These are phyloP conservation scores for Cebus imitator DNA, from an alignment of 2,113 vertebrate genomes.

Conservation along the genomic window DNA sequence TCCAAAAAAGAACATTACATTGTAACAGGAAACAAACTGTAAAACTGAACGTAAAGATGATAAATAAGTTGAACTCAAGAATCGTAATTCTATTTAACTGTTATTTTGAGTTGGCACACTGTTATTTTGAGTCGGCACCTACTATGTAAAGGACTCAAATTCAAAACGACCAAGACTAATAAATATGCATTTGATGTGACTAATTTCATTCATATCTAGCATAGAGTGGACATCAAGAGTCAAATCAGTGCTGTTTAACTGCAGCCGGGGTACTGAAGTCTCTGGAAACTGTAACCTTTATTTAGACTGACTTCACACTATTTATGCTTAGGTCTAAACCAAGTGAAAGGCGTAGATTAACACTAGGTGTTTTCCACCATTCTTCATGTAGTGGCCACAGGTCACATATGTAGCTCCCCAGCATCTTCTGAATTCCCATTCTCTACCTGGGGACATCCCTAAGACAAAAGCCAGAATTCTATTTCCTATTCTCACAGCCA, in stretches of 20 bases:
- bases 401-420: neutral
- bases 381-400: too few relatives aligned
- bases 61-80: too few relatives aligned
- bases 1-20: neutral
- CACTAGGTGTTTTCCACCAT: neutral
- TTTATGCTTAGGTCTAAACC: neutral
- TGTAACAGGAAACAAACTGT: neutral
- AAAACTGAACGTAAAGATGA: neutral
- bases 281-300: neutral
- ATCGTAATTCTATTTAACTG: neutral
- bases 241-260: neutral
- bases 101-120: neutral
- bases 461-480: neutral
- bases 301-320: neutral
- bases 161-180: neutral
- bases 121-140: neutral
- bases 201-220: neutral
- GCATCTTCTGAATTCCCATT: neutral
- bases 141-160: neutral
- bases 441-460: neutral
- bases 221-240: neutral
- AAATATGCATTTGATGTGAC: neutral
- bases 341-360: neutral
- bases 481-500: neutral
- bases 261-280: accelerated